Percentiles rank a stretch among this genome's conserved stretches.
Conservation (phyloP, 2,797 vertebrate genomes). For the Dromococcyx pavoninus region DNA sequence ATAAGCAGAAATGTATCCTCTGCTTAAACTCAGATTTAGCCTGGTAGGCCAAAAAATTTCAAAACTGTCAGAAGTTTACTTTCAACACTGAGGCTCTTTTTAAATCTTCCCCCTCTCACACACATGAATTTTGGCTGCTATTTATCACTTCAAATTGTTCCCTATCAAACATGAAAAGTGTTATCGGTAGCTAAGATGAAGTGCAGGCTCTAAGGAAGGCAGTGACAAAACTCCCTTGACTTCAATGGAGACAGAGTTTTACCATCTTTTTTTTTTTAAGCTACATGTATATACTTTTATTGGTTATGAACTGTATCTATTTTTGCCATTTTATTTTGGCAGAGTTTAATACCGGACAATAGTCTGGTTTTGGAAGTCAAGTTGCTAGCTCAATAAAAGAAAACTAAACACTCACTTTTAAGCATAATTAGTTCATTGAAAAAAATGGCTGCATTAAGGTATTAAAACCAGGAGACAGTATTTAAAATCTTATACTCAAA, state of each 20-base stretch:
- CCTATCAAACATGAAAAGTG: slow-evolving; percentile 15
- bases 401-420: not conserved
- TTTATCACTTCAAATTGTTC: slow-evolving; percentile 43
- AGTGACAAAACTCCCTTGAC: slow-evolving; percentile 16
- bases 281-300: not conserved
- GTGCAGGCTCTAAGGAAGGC: slow-evolving; percentile 6
- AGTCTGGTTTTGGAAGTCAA: not conserved
- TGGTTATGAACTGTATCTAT: not conserved
- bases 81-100: not conserved
- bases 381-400: not conserved
- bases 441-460: not conserved
- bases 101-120: not conserved
- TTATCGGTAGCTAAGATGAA: slow-evolving; percentile 44
- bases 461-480: not conserved
- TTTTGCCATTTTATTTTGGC: not conserved
- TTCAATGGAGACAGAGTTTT: slow-evolving; percentile 6
- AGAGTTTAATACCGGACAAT: not conserved
- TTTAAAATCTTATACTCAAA: not conserved
- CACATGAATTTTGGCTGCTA: not conserved
- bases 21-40: not conserved
- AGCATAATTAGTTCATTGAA: not conserved
- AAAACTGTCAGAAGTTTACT: not conserved
- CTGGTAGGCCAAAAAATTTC: not conserved
- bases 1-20: not conserved
- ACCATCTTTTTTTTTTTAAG: not conserved